Evolutionary conservation across 2,888 invertebrate genomes (phyloP).

Genomic region (Xestia c-nigrum): DNA sequence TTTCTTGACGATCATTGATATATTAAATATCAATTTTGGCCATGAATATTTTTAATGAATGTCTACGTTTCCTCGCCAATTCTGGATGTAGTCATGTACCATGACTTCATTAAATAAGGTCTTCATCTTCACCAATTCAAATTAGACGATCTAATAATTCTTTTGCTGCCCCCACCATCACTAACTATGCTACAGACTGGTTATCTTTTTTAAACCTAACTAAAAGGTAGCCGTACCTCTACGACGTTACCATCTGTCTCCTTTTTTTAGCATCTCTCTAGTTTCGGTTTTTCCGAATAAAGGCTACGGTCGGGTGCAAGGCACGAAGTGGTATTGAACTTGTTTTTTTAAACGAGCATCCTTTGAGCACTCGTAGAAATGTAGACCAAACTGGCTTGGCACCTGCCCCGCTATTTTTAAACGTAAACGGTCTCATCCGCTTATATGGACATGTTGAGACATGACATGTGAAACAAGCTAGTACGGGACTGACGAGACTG

Average conservation of each 20-base stretch:
- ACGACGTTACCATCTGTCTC: not conserved
- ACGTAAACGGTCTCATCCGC: slow-evolving; percentile 69
- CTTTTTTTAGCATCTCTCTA: slow-evolving; percentile 1
- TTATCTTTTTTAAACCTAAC: not conserved
- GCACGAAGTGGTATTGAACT: slow-evolving; percentile 30
- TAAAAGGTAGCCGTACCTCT: not conserved
- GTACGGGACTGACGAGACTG: slow-evolving; percentile 41
- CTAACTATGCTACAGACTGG: not conserved
- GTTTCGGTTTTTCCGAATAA: slow-evolving; percentile 5
- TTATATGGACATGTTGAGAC: slow-evolving; percentile 67
- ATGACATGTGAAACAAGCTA: slow-evolving; percentile 54
- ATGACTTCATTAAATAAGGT: not conserved
- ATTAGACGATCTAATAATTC: slow-evolving; percentile 8
- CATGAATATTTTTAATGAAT: not conserved
- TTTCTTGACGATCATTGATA: too few species aligned
- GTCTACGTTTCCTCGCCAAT: not conserved
- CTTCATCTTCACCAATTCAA: not conserved
- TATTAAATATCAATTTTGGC: too few species aligned
- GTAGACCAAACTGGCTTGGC: slow-evolving; percentile 68
- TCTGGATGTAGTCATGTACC: not conserved
- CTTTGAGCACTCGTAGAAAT: slow-evolving; percentile 60
- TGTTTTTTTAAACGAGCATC: slow-evolving; percentile 43
- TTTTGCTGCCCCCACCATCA: not conserved
- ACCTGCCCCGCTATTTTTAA: slow-evolving; percentile 72
- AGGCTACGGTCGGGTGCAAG: slow-evolving; percentile 22